A percentile compares a stretch with the other conserved stretches of the same genome.
Evolutionary conservation across 2,113 vertebrate species (phyloP).

Genomic region (Acrocephalus arundinaceus): DNA sequence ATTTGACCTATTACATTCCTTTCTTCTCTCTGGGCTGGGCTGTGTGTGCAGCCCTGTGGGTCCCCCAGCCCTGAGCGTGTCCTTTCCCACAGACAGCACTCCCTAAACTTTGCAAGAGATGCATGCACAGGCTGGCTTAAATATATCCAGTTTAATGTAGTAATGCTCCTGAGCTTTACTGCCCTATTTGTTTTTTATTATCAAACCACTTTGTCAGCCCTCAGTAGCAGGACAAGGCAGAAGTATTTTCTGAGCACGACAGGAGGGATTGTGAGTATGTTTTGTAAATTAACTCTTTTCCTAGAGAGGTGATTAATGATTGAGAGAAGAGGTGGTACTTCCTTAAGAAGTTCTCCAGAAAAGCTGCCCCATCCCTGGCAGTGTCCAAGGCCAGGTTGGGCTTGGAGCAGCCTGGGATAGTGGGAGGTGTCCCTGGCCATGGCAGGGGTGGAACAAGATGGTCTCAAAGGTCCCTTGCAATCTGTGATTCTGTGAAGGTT

Average conservation of each 20-base stretch:
- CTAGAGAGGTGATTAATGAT: neutral
- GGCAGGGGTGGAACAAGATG: neutral
- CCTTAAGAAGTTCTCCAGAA: neutral
- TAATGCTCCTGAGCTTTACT: neutral
- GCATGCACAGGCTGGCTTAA: neutral
- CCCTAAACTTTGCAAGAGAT: neutral
- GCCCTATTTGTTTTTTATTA: neutral
- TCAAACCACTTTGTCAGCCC: neutral
- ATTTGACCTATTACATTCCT: neutral
- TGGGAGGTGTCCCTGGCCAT: neutral
- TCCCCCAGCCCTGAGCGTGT: neutral
- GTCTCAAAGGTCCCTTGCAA: neutral
- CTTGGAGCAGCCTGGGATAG: neutral
- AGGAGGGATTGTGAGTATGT: neutral
- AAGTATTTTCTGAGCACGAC: neutral
- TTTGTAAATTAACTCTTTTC: neutral
- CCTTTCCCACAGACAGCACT: neutral
- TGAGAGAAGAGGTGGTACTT: neutral
- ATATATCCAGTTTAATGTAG: no score
- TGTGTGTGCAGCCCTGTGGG: neutral
- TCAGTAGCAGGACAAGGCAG: neutral
- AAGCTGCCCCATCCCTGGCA: neutral
- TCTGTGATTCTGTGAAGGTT: neutral
- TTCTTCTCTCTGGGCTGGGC: neutral
- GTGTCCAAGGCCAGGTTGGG: neutral